These are phyloP conservation scores for Mastomys natalensis DNA, from an alignment of 2,113 vertebrate species.

Conservation along the genomic window DNA sequence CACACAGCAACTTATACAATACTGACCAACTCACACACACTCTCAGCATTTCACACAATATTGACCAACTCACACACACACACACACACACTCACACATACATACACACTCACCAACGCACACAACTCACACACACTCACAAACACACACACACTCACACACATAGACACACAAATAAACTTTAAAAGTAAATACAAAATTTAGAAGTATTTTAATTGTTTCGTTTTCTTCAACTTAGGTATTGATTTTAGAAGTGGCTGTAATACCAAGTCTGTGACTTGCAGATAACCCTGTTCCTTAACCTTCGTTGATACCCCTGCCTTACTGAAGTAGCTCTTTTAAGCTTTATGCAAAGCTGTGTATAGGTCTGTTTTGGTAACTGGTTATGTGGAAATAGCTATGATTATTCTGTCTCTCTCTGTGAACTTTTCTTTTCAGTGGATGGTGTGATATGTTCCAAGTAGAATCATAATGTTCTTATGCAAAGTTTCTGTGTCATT, in stretches of 20 bases:
- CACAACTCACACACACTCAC: neutral
- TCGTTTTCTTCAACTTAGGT: neutral
- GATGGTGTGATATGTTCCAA: slow-evolving; percentile 22
- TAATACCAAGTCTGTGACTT: neutral
- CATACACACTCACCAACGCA: neutral
- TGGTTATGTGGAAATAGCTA: neutral
- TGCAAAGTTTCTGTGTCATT: slow-evolving; percentile 56
- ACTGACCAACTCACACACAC: neutral
- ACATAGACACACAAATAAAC: neutral
- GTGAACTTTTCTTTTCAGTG: slow-evolving; percentile 53
- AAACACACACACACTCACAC: neutral
- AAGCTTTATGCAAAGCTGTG: slow-evolving; percentile 22
- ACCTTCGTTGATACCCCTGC: neutral
- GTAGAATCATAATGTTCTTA: slow-evolving; percentile 47
- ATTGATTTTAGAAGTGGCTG: neutral
- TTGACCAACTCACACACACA: neutral
- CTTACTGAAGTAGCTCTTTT: slow-evolving; percentile 4
- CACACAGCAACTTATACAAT: neutral
- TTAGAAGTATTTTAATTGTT: neutral
- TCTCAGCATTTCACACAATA: no score
- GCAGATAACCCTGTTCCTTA: neutral
- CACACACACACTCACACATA: neutral
- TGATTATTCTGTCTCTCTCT: slow-evolving; percentile 43
- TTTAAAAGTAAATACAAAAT: neutral
- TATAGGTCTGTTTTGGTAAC: neutral